Conservation (phyloP, 2,113 vertebrate genomes). For the Salminus brasiliensis region DNA sequence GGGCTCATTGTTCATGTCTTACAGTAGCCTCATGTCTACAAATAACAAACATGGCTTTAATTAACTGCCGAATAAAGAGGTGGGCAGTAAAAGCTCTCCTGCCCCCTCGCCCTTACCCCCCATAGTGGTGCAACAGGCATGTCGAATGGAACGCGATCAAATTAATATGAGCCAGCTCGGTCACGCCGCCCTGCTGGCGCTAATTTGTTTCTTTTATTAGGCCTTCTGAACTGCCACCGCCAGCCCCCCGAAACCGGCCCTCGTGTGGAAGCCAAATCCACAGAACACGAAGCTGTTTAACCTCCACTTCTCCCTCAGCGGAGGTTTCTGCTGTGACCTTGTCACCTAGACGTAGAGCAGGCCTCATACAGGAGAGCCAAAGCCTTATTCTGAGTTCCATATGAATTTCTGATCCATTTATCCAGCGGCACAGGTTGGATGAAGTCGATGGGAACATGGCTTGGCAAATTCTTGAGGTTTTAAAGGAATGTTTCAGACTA, state of each 20-base stretch:
- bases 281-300: constrained; percentile 15
- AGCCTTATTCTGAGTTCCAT: background rate
- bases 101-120: background rate
- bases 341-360: constrained; percentile 29
- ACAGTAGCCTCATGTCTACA: constrained; percentile 6
- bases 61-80: constrained; percentile 35
- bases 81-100: background rate
- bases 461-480: background rate
- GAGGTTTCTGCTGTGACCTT: background rate
- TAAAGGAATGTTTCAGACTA: background rate
- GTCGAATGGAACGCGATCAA: constrained; percentile 24
- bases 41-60: constrained; percentile 42
- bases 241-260: background rate
- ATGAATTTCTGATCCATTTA: background rate
- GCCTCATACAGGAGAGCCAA: background rate
- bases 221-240: constrained; percentile 1
- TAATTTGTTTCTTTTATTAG: constrained; percentile 57
- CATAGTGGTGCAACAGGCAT: background rate
- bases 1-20: background rate
- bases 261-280: constrained; percentile 15
- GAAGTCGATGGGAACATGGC: background rate
- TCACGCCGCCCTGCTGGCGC: constrained; percentile 42
- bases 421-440: background rate
- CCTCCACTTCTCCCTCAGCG: constrained; percentile 4
- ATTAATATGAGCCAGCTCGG: constrained; percentile 8